Evolutionary conservation across 1,140 invertebrate species (phyloP).

Genomic region (Ctenoplectra terminalis): DNA sequence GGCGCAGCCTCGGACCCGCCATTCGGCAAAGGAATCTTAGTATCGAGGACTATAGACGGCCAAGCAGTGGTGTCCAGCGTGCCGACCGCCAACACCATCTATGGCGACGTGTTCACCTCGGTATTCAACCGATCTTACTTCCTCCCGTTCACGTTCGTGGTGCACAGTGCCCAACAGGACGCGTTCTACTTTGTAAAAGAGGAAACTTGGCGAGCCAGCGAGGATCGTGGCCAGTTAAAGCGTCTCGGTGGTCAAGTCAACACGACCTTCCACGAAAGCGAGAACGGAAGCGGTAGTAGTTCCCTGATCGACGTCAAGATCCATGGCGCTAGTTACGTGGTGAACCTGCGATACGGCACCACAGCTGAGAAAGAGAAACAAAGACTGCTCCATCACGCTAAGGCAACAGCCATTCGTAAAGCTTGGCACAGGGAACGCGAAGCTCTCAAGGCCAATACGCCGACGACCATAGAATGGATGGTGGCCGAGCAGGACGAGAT

Average conservation of each 20-base stretch:
- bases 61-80: slow-evolving; percentile 93
- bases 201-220: slow-evolving; percentile 92
- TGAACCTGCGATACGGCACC: slow-evolving; percentile 94
- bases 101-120: slow-evolving; percentile 95
- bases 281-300: slow-evolving; percentile 86
- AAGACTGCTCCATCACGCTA: slow-evolving; percentile 93
- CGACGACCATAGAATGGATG: slow-evolving; percentile 89
- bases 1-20: slow-evolving; percentile 92
- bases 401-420: slow-evolving; percentile 91
- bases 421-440: slow-evolving; percentile 96
- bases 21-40: slow-evolving; percentile 94
- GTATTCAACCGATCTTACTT: slow-evolving; percentile 96
- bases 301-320: slow-evolving; percentile 91
- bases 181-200: slow-evolving; percentile 98
- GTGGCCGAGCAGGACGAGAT: slow-evolving; percentile 93
- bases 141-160: slow-evolving; percentile 93
- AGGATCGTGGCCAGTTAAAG: slow-evolving; percentile 94
- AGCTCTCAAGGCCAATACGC: slow-evolving; percentile 89
- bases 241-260: slow-evolving; percentile 95
- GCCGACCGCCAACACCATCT: slow-evolving; percentile 93
- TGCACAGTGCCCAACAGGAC: slow-evolving; percentile 94
- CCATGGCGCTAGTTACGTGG: slow-evolving; percentile 91
- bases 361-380: slow-evolving; percentile 94
- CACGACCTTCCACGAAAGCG: slow-evolving; percentile 94
- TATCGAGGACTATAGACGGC: slow-evolving; percentile 90